Evolutionary conservation across 2,113 vertebrate species (phyloP), one percentile per base, ranked within the genome.

Genomic region (Dipodomys ordii): DNA sequence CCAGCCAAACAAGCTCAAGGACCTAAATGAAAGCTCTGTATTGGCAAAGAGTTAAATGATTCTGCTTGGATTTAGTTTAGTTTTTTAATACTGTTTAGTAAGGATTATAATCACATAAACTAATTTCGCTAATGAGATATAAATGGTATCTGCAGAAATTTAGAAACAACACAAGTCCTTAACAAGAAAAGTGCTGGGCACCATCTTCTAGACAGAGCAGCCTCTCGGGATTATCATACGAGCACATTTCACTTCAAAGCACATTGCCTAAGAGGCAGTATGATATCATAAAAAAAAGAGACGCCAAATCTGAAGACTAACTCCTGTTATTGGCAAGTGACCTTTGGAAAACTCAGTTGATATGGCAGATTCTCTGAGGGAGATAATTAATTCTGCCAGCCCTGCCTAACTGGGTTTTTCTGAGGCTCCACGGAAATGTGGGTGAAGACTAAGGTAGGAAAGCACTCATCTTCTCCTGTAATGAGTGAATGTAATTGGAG

Each of bases 81-180:
- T 77, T 44, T 77, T 86, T 76, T 35, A 10, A 28, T 44, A 39
- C 28, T 28, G 77, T 84, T 39, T 68, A 64, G 20, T 35, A 79
- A 83, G 83, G 65, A 49, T 83, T 76, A n/a, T 57, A 64, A 69
- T 87, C 60, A 93, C 39, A 49, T 84, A 57, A 79, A 49, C 46
- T 77, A 39, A 79, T 76, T 44, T 57, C 27, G 8, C 28, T 67
- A 77, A 88, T 10, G 23, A 73, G n/a, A 27, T 74, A 13, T 64
- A 4, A 92, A 28, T 39, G 8, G 49, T 7, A 1, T 27, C 60
- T 64, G 60, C 6, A 87, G 53, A 83, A 84, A 85, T 62, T 16
- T 9, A 60, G 49, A 65, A 83, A 77, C 87, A 69, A 44, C 22
- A 35, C 44, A n/a, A 32, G 22, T 65, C 23, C 53, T 88, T 64